These are phyloP conservation scores for Rhopalosiphum nymphaeae DNA, from an alignment of 2,888 invertebrate genomes.

Conservation along the genomic window DNA sequence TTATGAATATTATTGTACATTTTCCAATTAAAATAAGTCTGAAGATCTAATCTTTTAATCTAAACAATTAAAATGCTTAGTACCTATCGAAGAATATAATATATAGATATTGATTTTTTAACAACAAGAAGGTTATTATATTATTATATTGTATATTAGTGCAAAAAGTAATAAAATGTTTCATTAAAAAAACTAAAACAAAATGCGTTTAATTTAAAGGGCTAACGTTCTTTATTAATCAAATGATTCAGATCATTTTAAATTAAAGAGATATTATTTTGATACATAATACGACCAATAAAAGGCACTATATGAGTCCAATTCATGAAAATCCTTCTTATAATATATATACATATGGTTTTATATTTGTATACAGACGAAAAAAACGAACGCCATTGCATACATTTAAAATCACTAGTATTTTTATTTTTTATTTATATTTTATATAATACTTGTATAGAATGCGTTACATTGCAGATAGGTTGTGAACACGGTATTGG, in stretches of 20 bases:
- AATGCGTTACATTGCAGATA: neutral
- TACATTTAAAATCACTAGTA: neutral
- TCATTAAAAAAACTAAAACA: neutral
- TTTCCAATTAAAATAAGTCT: neutral
- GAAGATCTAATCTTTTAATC: neutral
- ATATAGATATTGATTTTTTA: neutral
- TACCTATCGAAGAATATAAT: neutral
- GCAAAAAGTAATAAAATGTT: neutral
- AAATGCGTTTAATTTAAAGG: neutral
- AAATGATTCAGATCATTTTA: neutral
- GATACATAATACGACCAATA: neutral
- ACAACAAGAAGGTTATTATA: neutral
- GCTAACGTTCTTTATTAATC: neutral
- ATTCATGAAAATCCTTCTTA: neutral
- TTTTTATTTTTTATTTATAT: constrained; percentile 12
- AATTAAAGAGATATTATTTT: neutral
- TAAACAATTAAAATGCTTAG: neutral
- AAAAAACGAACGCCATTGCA: neutral
- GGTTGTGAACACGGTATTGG: constrained; percentile 34
- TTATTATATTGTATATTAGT: neutral
- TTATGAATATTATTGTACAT: neutral
- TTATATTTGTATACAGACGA: neutral
- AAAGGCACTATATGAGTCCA: neutral
- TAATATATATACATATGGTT: neutral
- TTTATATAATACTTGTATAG: neutral